Percentiles rank a stretch among this genome's conserved stretches.
phyloP scores from a whole-genome alignment of 2,888 invertebrate genomes.

The Tetropium fuscum region DNA sequence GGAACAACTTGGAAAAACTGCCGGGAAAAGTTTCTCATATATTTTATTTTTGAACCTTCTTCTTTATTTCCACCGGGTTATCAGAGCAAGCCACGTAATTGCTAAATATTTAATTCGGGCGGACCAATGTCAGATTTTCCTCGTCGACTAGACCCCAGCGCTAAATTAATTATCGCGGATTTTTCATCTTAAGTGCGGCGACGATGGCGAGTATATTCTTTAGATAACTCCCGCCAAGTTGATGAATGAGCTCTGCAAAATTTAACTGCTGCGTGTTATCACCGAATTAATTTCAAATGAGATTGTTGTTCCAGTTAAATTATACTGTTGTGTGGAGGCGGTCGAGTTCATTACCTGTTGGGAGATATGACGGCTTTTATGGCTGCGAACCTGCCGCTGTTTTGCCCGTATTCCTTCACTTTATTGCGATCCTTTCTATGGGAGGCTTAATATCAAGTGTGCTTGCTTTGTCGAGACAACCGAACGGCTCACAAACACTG shows the following conservation, averaged over 20 bases:
- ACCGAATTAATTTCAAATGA: slow-evolving; percentile 34
- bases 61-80: slow-evolving; percentile 1
- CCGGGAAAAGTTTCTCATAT: slow-evolving; percentile 12
- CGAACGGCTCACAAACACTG: slow-evolving; percentile 41
- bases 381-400: slow-evolving; percentile 28
- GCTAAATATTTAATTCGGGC: slow-evolving; percentile 29
- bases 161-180: slow-evolving; percentile 19
- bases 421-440: slow-evolving; percentile 30
- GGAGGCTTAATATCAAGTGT: slow-evolving; percentile 43
- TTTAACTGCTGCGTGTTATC: slow-evolving; percentile 11
- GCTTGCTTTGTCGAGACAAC: slow-evolving; percentile 32
- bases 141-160: slow-evolving; percentile 1
- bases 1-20: slow-evolving; percentile 36
- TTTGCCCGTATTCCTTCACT: slow-evolving; percentile 37
- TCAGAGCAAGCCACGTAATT: slow-evolving; percentile 8
- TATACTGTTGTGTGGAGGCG: slow-evolving; percentile 33
- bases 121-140: slow-evolving; percentile 8
- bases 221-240: slow-evolving; percentile 13
- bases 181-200: slow-evolving; percentile 9
- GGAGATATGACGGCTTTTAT: slow-evolving; percentile 45
- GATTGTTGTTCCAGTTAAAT: slow-evolving; percentile 32
- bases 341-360: slow-evolving; percentile 41
- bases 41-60: slow-evolving; percentile 6
- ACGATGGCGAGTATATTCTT: slow-evolving; percentile 15
- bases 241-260: slow-evolving; percentile 16